Evolutionary conservation across 2,113 vertebrate species (phyloP).

Genomic region (Tyrannus savana): DNA sequence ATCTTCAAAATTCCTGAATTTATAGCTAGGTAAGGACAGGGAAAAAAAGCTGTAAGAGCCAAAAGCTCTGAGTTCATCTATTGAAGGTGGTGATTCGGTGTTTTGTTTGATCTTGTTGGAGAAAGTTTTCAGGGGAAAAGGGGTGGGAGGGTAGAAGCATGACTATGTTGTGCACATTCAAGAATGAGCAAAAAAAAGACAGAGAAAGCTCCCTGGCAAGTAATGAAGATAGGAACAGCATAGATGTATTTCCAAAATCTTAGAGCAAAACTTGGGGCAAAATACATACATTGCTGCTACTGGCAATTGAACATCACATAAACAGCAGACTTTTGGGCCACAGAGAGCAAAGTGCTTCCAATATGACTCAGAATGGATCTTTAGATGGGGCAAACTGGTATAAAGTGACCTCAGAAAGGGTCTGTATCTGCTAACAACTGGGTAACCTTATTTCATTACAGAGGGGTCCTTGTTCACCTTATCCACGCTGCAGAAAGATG

Average conservation of each 20-base stretch:
- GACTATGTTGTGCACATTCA: not conserved
- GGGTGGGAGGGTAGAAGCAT: rapidly evolving
- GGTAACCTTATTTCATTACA: not conserved
- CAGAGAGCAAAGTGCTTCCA: not conserved
- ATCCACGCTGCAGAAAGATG: not conserved
- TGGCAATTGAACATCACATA: not conserved
- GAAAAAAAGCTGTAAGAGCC: not conserved
- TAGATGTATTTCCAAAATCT: not conserved
- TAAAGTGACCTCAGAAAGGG: not conserved
- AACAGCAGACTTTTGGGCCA: not conserved
- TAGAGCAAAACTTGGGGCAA: not conserved
- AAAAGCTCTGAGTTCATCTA: not conserved
- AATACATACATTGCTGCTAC: not conserved
- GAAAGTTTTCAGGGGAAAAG: not conserved
- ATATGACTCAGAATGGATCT: not conserved
- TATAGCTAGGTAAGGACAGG: not conserved
- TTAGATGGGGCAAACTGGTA: not conserved
- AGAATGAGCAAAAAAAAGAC: not conserved
- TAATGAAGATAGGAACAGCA: not conserved
- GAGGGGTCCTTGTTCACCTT: not conserved
- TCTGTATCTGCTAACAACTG: not conserved
- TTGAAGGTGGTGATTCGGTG: rapidly evolving
- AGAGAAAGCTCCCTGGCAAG: not conserved
- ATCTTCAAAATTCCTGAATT: not conserved
- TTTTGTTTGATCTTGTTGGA: not conserved